Percentiles rank a stretch among this genome's conserved stretches.
These are phyloP conservation scores for Ernsta delagoae DNA, from an alignment of 2,888 invertebrate species.

Conservation along the genomic window DNA sequence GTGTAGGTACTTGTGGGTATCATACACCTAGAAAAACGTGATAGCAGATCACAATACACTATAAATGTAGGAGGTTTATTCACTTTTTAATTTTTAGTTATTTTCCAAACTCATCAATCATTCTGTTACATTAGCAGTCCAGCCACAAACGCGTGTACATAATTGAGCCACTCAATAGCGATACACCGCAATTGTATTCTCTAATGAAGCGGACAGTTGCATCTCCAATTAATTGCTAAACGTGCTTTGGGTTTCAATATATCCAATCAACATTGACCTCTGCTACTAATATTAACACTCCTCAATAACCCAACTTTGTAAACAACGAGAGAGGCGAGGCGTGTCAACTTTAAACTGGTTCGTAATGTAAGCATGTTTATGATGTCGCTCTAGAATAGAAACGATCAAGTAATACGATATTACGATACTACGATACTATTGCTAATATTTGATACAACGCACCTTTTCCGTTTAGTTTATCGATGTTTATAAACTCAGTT, in stretches of 20 bases:
- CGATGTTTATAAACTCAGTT: slow-evolving; percentile 8
- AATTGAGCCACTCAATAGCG: slow-evolving; percentile 64
- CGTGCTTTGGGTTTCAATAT: slow-evolving; percentile 65
- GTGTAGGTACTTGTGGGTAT: too few relatives aligned
- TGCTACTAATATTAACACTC: neutral
- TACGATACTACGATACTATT: slow-evolving; percentile 1
- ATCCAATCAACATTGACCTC: slow-evolving; percentile 55
- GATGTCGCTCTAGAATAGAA: slow-evolving; percentile 29
- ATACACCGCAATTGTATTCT: slow-evolving; percentile 63
- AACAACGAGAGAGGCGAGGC: neutral
- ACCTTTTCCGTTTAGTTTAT: slow-evolving; percentile 20
- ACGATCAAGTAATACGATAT: slow-evolving; percentile 24
- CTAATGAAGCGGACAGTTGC: slow-evolving; percentile 68
- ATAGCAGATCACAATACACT: too few relatives aligned
- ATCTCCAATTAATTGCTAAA: slow-evolving; percentile 73
- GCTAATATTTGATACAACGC: neutral
- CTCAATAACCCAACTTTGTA: neutral
- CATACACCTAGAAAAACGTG: too few relatives aligned
- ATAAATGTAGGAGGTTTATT: too few relatives aligned
- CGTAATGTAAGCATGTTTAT: slow-evolving; percentile 21
- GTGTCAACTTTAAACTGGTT: slow-evolving; percentile 12
- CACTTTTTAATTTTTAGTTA: neutral
- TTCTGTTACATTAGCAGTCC: slow-evolving; percentile 12
- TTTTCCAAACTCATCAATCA: neutral
- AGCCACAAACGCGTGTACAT: slow-evolving; percentile 44